These are phyloP conservation scores for Lycia hirtaria DNA, from an alignment of 2,888 invertebrate genomes.

Conservation along the genomic window DNA sequence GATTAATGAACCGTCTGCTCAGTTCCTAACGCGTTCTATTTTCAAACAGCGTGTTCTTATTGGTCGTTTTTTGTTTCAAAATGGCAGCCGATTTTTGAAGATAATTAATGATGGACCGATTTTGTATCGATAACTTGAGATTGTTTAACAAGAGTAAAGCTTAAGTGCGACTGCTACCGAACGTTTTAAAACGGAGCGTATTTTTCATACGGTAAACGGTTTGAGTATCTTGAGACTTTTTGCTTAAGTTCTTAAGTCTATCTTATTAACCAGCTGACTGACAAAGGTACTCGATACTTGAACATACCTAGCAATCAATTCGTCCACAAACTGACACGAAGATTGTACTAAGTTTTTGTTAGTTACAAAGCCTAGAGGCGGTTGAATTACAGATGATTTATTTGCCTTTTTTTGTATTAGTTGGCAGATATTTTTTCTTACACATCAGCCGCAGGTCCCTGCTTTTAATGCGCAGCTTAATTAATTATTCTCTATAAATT, in stretches of 20 bases:
- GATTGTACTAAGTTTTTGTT: slow-evolving; percentile 14
- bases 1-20: slow-evolving; percentile 77
- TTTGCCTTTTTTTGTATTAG: slow-evolving; percentile 9
- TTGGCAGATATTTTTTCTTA: slow-evolving; percentile 15
- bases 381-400: slow-evolving; percentile 10
- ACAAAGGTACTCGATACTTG: slow-evolving; percentile 13
- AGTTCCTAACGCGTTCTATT: slow-evolving; percentile 70
- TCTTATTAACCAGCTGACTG: slow-evolving; percentile 20
- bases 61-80: slow-evolving; percentile 74
- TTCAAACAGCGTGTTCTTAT: slow-evolving; percentile 65
- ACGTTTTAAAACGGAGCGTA: slow-evolving; percentile 58
- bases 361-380: slow-evolving; percentile 23
- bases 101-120: slow-evolving; percentile 74
- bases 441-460: slow-evolving; percentile 1
- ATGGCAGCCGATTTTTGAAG: slow-evolving; percentile 78
- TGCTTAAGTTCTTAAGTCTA: slow-evolving; percentile 16
- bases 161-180: slow-evolving; percentile 72
- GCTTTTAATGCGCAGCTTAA: slow-evolving; percentile 24
- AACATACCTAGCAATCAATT: slow-evolving; percentile 14
- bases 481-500: slow-evolving; percentile 28
- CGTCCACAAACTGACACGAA: neutral
- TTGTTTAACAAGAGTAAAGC: slow-evolving; percentile 55
- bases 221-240: slow-evolving; percentile 34
- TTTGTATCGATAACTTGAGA: slow-evolving; percentile 67
- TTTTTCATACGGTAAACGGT: slow-evolving; percentile 72